Conservation (phyloP, 2,888 invertebrate genomes). For the Drosophila pseudotakahashii region DNA sequence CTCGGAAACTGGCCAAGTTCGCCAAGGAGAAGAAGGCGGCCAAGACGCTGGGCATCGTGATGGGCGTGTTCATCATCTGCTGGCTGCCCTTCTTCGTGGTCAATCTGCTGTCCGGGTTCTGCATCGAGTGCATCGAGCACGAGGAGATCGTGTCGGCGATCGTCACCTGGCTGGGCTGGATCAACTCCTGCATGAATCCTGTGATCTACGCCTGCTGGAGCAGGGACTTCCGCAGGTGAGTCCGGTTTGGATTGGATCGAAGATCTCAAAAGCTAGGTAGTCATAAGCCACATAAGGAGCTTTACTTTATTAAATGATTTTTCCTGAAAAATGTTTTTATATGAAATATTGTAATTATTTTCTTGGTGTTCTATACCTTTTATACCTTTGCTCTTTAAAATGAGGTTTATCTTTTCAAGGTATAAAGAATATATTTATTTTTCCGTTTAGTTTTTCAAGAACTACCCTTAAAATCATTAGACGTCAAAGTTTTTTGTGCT, state of each 20-base stretch:
- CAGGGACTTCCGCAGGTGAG: constrained; percentile 95
- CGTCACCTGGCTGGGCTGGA: constrained; percentile 97
- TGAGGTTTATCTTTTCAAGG: not conserved
- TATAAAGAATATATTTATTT: not conserved
- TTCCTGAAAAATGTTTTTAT: too few species aligned
- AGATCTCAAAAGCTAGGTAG: not conserved
- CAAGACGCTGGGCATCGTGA: constrained; percentile 97
- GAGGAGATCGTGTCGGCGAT: constrained; percentile 94
- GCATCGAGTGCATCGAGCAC: constrained; percentile 93
- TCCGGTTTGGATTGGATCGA: too few species aligned
- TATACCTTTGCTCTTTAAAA: accelerated
- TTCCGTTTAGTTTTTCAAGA: not conserved
- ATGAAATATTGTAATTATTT: too few species aligned
- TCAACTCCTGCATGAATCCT: constrained; percentile 98
- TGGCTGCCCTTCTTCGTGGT: constrained; percentile 99
- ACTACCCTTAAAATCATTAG: not conserved
- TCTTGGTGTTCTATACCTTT: too few species aligned
- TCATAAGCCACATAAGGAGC: not conserved
- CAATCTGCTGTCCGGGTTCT: constrained; percentile 95
- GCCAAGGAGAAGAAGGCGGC: constrained; percentile 99
- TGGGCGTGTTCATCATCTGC: constrained; percentile 98
- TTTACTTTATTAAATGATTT: too few species aligned
- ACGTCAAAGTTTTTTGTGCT: not conserved
- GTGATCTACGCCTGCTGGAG: constrained; percentile 99
- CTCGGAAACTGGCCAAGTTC: constrained; percentile 96